A percentile compares a stretch with the other conserved stretches of the same genome.
phyloP scores from a whole-genome alignment of 2,113 vertebrate species.

The Trogon melanurus region DNA sequence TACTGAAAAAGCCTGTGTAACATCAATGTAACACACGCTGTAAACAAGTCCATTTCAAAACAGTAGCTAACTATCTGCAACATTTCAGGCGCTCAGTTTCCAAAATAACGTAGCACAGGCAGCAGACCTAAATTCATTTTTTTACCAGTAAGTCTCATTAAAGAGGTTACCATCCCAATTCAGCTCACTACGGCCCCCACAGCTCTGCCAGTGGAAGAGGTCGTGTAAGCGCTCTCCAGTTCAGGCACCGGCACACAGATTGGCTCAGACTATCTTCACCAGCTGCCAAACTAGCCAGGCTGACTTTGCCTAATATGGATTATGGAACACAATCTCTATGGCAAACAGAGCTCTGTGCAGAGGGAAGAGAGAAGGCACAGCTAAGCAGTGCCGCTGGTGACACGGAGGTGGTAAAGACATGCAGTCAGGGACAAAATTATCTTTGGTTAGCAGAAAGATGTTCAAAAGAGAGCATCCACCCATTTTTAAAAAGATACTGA shows the following conservation, averaged over 20 bases:
- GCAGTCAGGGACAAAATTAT: neutral
- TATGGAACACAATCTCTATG: neutral
- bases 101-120: neutral
- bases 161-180: neutral
- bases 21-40: fast-evolving
- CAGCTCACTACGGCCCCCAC: neutral
- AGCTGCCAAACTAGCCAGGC: neutral
- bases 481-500: neutral
- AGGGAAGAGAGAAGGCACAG: neutral
- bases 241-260: neutral
- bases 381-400: neutral
- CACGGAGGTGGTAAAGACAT: neutral
- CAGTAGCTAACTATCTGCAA: neutral
- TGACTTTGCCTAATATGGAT: neutral
- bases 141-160: neutral
- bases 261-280: neutral
- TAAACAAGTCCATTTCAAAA: neutral
- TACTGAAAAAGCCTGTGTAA: neutral
- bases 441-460: neutral
- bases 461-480: neutral
- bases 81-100: neutral
- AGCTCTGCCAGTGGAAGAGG: neutral
- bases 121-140: neutral
- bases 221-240: neutral
- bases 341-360: neutral